phyloP scores from a whole-genome alignment of 2,888 invertebrate species.

The Heliconius sara region DNA sequence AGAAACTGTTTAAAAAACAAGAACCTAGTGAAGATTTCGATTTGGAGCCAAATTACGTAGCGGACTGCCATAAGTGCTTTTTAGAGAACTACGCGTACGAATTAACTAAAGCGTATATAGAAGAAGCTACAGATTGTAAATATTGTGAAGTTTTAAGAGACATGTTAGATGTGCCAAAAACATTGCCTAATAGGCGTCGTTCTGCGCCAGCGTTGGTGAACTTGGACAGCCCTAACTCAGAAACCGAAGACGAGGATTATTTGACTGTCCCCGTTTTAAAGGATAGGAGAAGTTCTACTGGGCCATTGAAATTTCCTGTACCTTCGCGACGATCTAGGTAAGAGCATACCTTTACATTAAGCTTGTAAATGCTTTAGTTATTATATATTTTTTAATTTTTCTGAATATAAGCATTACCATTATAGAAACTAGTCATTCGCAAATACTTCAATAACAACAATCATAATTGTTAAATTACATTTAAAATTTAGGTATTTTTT shows the following conservation, averaged over 20 bases:
- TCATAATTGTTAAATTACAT: too few relatives aligned
- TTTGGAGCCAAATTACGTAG: slow-evolving; percentile 66
- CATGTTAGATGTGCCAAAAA: slow-evolving; percentile 74
- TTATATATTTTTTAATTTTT: too few relatives aligned
- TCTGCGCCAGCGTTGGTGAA: slow-evolving; percentile 84
- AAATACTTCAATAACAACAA: too few relatives aligned
- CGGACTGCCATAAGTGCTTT: slow-evolving; percentile 80
- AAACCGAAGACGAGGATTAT: slow-evolving; percentile 73
- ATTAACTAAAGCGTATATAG: slow-evolving; percentile 76
- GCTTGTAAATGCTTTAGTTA: too few relatives aligned
- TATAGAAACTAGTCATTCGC: too few relatives aligned
- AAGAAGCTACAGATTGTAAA: slow-evolving; percentile 74
- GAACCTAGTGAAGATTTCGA: slow-evolving; percentile 79
- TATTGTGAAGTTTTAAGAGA: slow-evolving; percentile 80
- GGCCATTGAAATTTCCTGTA: slow-evolving; percentile 72
- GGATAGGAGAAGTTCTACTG: slow-evolving; percentile 82
- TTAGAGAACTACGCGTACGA: slow-evolving; percentile 79
- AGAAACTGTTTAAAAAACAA: slow-evolving; percentile 65
- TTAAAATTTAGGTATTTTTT: too few relatives aligned
- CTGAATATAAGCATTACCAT: too few relatives aligned
- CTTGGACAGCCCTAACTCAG: slow-evolving; percentile 73
- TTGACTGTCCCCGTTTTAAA: slow-evolving; percentile 78
- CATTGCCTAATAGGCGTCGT: slow-evolving; percentile 74
- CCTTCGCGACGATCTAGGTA: slow-evolving; percentile 76
- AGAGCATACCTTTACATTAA: slow-evolving; percentile 48